Percentiles rank a stretch among this genome's conserved stretches.
phyloP scores from a whole-genome alignment of 2,113 vertebrate genomes.

The Todiramphus saurophagus region DNA sequence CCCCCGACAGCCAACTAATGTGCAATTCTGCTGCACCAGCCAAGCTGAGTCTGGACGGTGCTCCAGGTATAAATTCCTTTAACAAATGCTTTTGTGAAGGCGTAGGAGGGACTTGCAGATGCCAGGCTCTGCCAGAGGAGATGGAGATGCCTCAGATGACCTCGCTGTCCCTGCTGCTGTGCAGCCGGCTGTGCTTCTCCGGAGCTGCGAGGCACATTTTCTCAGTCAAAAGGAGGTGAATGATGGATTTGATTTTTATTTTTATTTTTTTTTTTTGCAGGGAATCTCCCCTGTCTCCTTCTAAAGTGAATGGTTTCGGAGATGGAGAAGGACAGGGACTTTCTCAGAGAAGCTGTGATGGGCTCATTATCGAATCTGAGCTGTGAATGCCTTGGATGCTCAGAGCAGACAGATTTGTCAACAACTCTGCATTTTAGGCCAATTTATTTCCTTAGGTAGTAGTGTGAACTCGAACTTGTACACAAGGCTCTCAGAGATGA shows the following conservation, averaged over 20 bases:
- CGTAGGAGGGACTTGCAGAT: background rate
- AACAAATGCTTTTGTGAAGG: background rate
- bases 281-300: background rate
- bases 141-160: background rate
- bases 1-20: background rate
- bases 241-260: background rate
- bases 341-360: background rate
- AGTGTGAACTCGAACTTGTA: background rate
- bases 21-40: background rate
- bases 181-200: rapidly evolving
- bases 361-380: background rate
- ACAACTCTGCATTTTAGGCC: background rate
- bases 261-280: background rate
- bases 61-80: background rate
- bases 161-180: background rate
- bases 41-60: background rate
- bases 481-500: background rate
- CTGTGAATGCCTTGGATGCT: background rate
- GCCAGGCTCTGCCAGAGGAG: background rate
- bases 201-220: background rate
- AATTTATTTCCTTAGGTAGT: background rate
- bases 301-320: background rate
- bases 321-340: background rate
- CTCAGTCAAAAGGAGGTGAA: background rate
- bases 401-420: background rate